Conservation (phyloP, 1,140 invertebrate species). For the Archivesica marissinica region DNA sequence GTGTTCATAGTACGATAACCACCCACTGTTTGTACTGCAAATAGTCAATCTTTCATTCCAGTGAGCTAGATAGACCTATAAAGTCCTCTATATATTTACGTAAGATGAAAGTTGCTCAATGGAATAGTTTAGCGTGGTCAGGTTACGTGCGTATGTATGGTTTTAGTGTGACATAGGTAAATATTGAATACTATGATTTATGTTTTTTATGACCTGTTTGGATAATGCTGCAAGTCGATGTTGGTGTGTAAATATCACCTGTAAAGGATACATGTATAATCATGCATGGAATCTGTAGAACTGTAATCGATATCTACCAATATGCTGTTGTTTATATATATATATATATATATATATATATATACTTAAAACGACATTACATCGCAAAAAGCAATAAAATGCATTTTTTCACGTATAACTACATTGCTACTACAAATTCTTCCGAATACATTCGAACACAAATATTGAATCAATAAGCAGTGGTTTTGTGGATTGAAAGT, state of each 20-base stretch:
- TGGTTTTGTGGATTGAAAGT: too few relatives aligned
- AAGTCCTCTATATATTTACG: constrained; percentile 49
- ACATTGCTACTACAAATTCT: too few relatives aligned
- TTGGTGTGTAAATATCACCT: neutral
- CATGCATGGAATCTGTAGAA: too few relatives aligned
- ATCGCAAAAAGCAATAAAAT: too few relatives aligned
- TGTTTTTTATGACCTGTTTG: constrained; percentile 34
- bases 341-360: too few relatives aligned
- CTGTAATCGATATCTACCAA: too few relatives aligned
- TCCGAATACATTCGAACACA: too few relatives aligned
- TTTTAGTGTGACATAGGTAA: constrained; percentile 39
- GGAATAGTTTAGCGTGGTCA: constrained; percentile 16
- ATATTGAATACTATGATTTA: constrained; percentile 45
- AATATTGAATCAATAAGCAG: too few relatives aligned
- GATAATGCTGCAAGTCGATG: neutral
- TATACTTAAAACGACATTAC: too few relatives aligned
- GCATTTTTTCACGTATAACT: too few relatives aligned
- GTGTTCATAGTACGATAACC: neutral
- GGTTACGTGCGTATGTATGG: constrained; percentile 3
- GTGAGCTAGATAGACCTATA: constrained; percentile 2
- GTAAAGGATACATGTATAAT: too few relatives aligned
- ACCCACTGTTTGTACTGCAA: constrained; percentile 27
- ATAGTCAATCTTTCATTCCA: constrained; percentile 56
- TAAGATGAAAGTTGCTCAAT: constrained; percentile 43
- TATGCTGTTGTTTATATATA: too few relatives aligned